phyloP scores from a whole-genome alignment of 2,113 vertebrate species.

The Ascaphus truei region DNA sequence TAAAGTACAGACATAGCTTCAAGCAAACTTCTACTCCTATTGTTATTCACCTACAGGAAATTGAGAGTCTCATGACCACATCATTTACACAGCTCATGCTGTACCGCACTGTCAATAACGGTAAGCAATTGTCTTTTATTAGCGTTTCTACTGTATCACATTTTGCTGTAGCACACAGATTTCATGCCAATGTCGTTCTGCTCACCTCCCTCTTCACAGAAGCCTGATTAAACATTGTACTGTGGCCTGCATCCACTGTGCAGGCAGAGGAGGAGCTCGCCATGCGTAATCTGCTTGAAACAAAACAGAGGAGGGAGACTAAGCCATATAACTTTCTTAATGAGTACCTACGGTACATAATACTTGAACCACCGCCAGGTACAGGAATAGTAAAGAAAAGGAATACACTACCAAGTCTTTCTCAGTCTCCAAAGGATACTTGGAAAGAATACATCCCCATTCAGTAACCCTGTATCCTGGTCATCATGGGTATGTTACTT shows the following conservation, averaged over 20 bases:
- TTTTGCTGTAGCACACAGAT: conserved; percentile 11
- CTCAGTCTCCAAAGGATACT: conserved; percentile 21
- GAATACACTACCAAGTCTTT: background rate
- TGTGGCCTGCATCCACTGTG: background rate
- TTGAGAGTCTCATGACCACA: background rate
- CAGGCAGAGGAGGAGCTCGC: background rate
- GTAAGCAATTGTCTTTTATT: conserved; percentile 12
- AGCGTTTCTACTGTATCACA: background rate
- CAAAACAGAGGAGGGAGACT: background rate
- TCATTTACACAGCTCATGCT: background rate
- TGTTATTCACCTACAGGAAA: background rate
- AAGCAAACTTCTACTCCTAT: too few species aligned
- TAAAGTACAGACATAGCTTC: background rate
- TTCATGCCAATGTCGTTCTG: background rate
- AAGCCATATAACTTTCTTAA: background rate
- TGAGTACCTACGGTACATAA: conserved; percentile 5
- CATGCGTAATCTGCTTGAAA: background rate
- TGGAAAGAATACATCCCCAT: background rate
- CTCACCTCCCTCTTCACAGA: background rate
- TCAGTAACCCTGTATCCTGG: background rate
- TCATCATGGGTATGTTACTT: conserved; percentile 27
- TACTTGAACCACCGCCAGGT: conserved; percentile 11
- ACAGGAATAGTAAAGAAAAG: conserved; percentile 9
- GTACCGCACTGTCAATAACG: background rate
- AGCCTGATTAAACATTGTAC: background rate